Percentiles rank a stretch among this genome's conserved stretches.
These are phyloP conservation scores for Pentamera pediparva DNA, from an alignment of 53 echinoderm and acorn worm genomes.

Conservation along the genomic window DNA sequence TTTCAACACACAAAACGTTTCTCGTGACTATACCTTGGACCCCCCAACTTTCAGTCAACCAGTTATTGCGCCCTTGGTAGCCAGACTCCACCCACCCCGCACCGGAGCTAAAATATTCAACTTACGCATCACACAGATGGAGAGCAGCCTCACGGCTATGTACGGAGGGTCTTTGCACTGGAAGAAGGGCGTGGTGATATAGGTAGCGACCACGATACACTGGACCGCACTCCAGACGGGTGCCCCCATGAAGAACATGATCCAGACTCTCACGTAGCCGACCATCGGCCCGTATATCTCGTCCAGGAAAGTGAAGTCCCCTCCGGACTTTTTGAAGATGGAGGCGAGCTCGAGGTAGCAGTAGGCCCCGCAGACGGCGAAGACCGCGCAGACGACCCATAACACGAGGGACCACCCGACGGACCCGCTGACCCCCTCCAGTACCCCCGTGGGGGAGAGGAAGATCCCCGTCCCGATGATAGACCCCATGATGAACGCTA, in stretches of 20 bases:
- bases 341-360: slow-evolving; percentile 24
- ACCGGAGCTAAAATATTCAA: neutral
- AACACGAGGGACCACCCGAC: slow-evolving; percentile 35
- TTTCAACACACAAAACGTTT: too few relatives aligned
- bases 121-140: slow-evolving; percentile 15
- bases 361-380: slow-evolving; percentile 39
- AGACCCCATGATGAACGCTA: slow-evolving; percentile 16
- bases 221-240: slow-evolving; percentile 9
- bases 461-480: slow-evolving; percentile 50
- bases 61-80: too few relatives aligned
- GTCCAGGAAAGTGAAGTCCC: slow-evolving; percentile 30
- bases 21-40: too few relatives aligned
- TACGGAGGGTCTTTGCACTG: slow-evolving; percentile 9
- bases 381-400: slow-evolving; percentile 37
- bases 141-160: slow-evolving; percentile 4
- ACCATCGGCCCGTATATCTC: slow-evolving; percentile 21
- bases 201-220: slow-evolving; percentile 6
- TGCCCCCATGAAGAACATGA: slow-evolving; percentile 17
- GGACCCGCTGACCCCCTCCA: slow-evolving; percentile 39
- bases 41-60: too few relatives aligned
- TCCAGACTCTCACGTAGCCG: slow-evolving; percentile 15
- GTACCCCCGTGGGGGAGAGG: slow-evolving; percentile 43
- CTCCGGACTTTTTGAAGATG: slow-evolving; percentile 44
- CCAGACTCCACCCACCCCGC: too few relatives aligned
- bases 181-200: slow-evolving; percentile 23